Base-by-base conservation (phyloP, 2,888 invertebrate species). In the Andrena bucephala region DNA sequence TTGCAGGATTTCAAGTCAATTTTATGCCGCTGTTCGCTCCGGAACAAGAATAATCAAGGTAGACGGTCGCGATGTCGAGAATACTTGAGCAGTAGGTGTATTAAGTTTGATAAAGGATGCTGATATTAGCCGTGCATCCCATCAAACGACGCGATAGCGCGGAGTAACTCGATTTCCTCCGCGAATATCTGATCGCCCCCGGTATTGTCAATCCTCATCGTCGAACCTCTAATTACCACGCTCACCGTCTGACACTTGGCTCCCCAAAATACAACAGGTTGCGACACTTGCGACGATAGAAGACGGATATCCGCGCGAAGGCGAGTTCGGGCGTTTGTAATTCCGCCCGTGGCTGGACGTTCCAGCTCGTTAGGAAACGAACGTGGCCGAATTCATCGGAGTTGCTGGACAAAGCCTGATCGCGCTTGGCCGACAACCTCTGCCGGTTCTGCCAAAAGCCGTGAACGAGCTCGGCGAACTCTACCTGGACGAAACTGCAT, bases 361-460 rank as follows among this genome's bases (percentile, higher is more conserved):
- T 29, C 7, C 62, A 60, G 59, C 73, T 85, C 79, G 81, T 87
- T 79, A 84, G 70, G 52, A 78, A 87, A 81, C 48, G 74, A 77
- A 76, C 74, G 72, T 59, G 66, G 54, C 16, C 76, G 75, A 78
- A 84, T 77, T 81, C 68, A 48, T 77, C 63, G 72, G 63, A 77
- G 31, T 77, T 80, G 24, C 31, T 24, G n/a, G 66, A 78, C 72
- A 77, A 75, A 70, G 82, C 68, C 42, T 29, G 68, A 66, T 52
- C 57, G 33, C 59, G 27, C 60, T 67, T 63, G 57, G 54, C 59
- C 62, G 69, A 24, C 50, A 48, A 63, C 50, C 60, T 78, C 76
- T 70, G 60, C 65, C 48, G 59, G 29, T 73, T 31, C 66, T 72
- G 69, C 52, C 67, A 67, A 76, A 83, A 77, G 48, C 50, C 29